These are phyloP conservation scores for Drosophila peninsularis DNA, from an alignment of 2,888 invertebrate genomes.

Conservation along the genomic window DNA sequence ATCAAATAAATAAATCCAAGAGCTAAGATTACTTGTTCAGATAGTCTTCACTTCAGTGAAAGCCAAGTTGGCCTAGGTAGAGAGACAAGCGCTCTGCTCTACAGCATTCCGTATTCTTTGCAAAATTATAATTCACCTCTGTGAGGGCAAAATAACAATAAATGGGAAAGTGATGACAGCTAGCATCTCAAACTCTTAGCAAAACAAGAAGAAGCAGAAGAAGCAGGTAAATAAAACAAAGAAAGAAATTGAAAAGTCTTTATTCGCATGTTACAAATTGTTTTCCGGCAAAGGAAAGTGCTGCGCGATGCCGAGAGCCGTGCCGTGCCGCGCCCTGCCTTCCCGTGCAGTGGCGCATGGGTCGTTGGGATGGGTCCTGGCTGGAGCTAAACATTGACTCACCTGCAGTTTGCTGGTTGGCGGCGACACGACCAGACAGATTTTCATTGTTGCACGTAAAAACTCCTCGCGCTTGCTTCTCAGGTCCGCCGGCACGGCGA, in stretches of 20 bases:
- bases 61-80: not conserved
- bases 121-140: not conserved
- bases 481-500: constrained; percentile 73
- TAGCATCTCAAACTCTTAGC: not conserved
- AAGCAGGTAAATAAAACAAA: constrained; percentile 24
- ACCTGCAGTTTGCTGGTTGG: constrained; percentile 85
- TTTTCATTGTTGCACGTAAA: constrained; percentile 90
- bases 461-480: constrained; percentile 88
- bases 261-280: constrained; percentile 56
- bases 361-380: not conserved
- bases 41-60: too few species aligned
- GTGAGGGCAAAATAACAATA: constrained; percentile 4
- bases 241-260: constrained; percentile 34
- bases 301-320: not conserved
- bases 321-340: not conserved
- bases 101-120: not conserved
- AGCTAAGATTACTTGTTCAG: too few species aligned
- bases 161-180: constrained; percentile 11
- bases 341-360: not conserved
- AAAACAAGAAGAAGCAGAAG: not conserved
- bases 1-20: too few species aligned
- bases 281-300: constrained; percentile 24
- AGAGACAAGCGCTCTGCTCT: not conserved
- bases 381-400: constrained; percentile 52
- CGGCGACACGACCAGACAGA: constrained; percentile 90